These are phyloP conservation scores for Drosophila asahinai DNA, from an alignment of 1,140 invertebrate genomes.

Conservation along the genomic window DNA sequence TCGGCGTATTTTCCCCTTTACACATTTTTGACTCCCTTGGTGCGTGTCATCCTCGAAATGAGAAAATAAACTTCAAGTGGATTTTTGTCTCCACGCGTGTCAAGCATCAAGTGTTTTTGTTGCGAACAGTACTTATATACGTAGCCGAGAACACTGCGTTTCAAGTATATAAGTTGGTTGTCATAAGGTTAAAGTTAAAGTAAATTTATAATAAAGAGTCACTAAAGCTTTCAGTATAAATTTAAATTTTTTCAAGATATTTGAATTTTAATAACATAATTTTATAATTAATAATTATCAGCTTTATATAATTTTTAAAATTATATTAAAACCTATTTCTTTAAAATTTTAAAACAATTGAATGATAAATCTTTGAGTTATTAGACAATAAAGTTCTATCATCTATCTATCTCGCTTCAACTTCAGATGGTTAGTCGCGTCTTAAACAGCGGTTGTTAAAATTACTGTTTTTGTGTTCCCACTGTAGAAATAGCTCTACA, in stretches of 20 bases:
- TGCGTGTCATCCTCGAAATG: slow-evolving; percentile 9
- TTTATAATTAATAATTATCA: too few species aligned
- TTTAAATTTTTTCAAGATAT: background rate
- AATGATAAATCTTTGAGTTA: too few species aligned
- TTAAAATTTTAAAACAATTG: too few species aligned
- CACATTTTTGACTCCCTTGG: background rate
- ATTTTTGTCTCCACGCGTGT: slow-evolving; percentile 34
- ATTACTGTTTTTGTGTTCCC: too few species aligned
- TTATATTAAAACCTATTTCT: too few species aligned
- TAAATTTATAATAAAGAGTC: background rate
- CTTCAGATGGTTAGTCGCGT: too few species aligned
- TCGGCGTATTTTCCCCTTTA: background rate
- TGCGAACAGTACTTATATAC: slow-evolving; percentile 9
- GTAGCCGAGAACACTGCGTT: slow-evolving; percentile 15
- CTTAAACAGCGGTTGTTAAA: too few species aligned
- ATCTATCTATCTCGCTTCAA: too few species aligned
- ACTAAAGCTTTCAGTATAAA: background rate
- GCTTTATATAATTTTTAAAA: too few species aligned
- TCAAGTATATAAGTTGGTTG: background rate
- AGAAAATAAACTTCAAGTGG: slow-evolving; percentile 31
- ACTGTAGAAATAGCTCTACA: too few species aligned
- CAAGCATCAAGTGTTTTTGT: slow-evolving; percentile 36
- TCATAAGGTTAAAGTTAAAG: background rate
- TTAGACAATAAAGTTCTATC: too few species aligned
- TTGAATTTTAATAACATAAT: too few species aligned